These are phyloP conservation scores for Chaetodon trifasciatus DNA, from an alignment of 2,797 vertebrate genomes.

Conservation along the genomic window DNA sequence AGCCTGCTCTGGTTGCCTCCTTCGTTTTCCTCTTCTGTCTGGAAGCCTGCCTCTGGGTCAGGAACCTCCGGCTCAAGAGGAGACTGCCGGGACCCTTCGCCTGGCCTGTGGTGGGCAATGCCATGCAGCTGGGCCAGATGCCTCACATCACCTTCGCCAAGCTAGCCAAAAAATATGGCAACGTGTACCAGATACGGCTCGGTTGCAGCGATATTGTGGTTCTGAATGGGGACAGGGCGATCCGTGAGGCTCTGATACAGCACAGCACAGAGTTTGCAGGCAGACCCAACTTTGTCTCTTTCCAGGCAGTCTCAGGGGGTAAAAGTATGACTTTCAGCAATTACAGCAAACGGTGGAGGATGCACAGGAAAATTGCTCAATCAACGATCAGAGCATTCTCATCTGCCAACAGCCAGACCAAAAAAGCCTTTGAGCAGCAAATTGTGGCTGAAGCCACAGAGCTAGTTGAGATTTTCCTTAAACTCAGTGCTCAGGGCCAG, in stretches of 20 bases:
- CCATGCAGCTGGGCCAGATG: constrained; percentile 90
- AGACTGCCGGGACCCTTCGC: constrained; percentile 88
- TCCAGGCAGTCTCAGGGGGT: constrained; percentile 84
- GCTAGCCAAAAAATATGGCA: constrained; percentile 87
- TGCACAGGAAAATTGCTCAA: constrained; percentile 86
- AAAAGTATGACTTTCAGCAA: constrained; percentile 84
- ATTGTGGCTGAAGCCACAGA: constrained; percentile 85
- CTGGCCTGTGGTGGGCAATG: constrained; percentile 91
- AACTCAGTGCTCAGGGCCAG: constrained; percentile 63
- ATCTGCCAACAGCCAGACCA: constrained; percentile 81
- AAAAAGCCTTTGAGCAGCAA: constrained; percentile 86
- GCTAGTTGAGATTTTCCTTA: constrained; percentile 79
- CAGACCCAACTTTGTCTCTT: constrained; percentile 86
- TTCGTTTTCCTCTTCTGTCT: constrained; percentile 86
- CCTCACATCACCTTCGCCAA: constrained; percentile 88
- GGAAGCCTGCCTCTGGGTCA: constrained; percentile 82
- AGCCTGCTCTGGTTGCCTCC: constrained; percentile 84
- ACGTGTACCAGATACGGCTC: constrained; percentile 89
- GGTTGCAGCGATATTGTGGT: constrained; percentile 88
- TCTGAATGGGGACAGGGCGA: constrained; percentile 84
- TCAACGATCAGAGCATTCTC: constrained; percentile 87
- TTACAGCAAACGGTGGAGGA: constrained; percentile 87
- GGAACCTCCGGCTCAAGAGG: constrained; percentile 75
- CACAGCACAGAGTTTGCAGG: constrained; percentile 83
- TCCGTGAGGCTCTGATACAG: constrained; percentile 87